A percentile compares a stretch with the other conserved stretches of the same genome.
Conservation (phyloP, 2,888 invertebrate species). For the Bombylius major region DNA sequence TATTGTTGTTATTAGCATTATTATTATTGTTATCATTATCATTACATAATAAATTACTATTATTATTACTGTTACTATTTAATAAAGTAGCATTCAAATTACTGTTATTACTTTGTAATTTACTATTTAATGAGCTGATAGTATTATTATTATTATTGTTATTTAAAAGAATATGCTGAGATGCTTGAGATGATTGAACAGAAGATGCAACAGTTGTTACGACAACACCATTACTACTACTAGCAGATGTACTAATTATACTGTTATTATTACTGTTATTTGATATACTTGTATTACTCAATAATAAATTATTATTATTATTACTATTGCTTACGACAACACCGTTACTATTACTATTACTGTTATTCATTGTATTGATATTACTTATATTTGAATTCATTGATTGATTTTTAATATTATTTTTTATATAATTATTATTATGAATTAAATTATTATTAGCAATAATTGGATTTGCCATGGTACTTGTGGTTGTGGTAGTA, state of each 20-base stretch:
- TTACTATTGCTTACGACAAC: conserved; percentile 20
- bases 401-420: conserved; percentile 5
- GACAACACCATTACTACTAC: conserved; percentile 14
- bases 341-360: conserved; percentile 22
- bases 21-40: conserved; percentile 9
- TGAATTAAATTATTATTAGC: conserved; percentile 13
- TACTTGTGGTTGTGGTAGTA: conserved; percentile 19
- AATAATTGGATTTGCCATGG: conserved; percentile 35
- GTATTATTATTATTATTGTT: not conserved
- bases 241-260: conserved; percentile 8
- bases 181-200: conserved; percentile 5
- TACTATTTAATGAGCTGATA: not conserved
- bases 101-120: too few relatives aligned
- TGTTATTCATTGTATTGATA: conserved; percentile 8
- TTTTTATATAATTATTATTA: not conserved
- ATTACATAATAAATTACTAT: not conserved
- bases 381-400: conserved; percentile 15
- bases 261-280: conserved; percentile 6
- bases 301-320: conserved; percentile 10
- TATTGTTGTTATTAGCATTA: conserved; percentile 8
- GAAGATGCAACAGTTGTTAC: conserved; percentile 9
- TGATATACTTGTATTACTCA: conserved; percentile 2
- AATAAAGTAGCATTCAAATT: too few relatives aligned
- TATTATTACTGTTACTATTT: conserved; percentile 1
- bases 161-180: conserved; percentile 5